phyloP scores from a whole-genome alignment of 37 sponge, comb jelly and placozoan species.

The Aplysina aerophoba region DNA sequence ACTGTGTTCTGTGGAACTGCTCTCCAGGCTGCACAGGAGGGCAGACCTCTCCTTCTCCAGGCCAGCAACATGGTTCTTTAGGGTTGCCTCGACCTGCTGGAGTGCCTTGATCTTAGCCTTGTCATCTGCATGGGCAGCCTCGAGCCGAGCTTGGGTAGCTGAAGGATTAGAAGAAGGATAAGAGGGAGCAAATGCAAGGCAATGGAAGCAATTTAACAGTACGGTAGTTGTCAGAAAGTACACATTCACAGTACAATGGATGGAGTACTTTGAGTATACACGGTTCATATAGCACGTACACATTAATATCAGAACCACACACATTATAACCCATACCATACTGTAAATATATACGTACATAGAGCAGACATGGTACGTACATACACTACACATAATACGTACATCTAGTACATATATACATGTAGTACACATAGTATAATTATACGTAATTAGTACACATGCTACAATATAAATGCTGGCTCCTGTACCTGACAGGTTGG shows the following conservation, averaged over 20 bases:
- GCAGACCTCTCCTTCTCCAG: conserved; percentile 56
- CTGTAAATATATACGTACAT: neutral
- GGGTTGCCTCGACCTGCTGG: neutral
- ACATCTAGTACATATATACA: conserved; percentile 10
- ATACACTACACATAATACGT: neutral
- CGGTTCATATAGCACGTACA: neutral
- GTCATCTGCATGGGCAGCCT: conserved; percentile 52
- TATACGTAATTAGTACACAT: too few relatives aligned
- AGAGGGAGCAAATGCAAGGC: neutral
- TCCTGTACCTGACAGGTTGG: conserved; percentile 49
- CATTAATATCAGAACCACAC: neutral
- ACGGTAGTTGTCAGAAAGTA: too few relatives aligned
- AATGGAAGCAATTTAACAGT: too few relatives aligned
- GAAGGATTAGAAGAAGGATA: neutral
- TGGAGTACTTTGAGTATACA: too few relatives aligned
- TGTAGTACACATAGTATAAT: neutral
- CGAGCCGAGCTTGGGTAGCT: conserved; percentile 59
- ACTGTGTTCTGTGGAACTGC: conserved; percentile 30
- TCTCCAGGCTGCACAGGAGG: conserved; percentile 16
- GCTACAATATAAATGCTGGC: too few relatives aligned
- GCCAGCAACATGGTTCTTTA: conserved; percentile 22
- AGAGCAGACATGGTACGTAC: neutral
- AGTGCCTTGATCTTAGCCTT: conserved; percentile 43
- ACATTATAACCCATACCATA: neutral
- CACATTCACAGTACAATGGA: too few relatives aligned